Evolutionary conservation across 2,113 vertebrate genomes (phyloP), one percentile per base, ranked within the genome.

Genomic region (Condylura cristata): DNA sequence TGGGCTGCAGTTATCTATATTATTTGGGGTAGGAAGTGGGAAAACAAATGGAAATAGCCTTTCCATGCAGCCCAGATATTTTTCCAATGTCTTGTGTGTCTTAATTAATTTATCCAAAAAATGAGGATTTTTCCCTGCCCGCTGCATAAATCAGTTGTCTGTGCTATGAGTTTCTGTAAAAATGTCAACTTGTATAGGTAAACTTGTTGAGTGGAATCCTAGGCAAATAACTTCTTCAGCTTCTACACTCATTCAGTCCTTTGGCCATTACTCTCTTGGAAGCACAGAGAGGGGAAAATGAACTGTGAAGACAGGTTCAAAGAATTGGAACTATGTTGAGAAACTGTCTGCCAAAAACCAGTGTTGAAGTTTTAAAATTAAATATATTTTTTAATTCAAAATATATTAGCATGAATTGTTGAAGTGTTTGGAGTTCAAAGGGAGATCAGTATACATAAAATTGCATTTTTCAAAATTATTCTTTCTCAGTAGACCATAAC

Each of bases 351-450:
- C 93, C 92, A 95, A 68, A 86, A 94, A 8, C 22, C 53, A 92
- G 3, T 88, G 32, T 90, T 91, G 65, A 96, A 85, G 44, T 89
- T 44, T 87, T 97, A 93, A 94, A 95, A 84, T 24, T 61, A 78
- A 94, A 89, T 60, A 3, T 8, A 63, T 96, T 96, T 93, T 85
- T 79, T 86, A 80, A 56, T 94, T 94, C 5, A 76, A 86, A 91
- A 94, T 80, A 84, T 84, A 94, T 16, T 22, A 80, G 32, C 89
- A 4, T 51, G 89, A 81, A 48, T 92, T 96, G 34, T 37, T 92
- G 92, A 95, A 86, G 17, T 92, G 37, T 74, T 93, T 16, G 85
- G 85, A 95, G 16, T 94, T 95, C 71, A 90, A 28, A 81, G 34
- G 63, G 20, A 89, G 6, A 96, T 95, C 86, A 86, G n/a, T 82